Evolutionary conservation across 2,797 vertebrate species (phyloP).

Genomic region (Helarctos malayanus): DNA sequence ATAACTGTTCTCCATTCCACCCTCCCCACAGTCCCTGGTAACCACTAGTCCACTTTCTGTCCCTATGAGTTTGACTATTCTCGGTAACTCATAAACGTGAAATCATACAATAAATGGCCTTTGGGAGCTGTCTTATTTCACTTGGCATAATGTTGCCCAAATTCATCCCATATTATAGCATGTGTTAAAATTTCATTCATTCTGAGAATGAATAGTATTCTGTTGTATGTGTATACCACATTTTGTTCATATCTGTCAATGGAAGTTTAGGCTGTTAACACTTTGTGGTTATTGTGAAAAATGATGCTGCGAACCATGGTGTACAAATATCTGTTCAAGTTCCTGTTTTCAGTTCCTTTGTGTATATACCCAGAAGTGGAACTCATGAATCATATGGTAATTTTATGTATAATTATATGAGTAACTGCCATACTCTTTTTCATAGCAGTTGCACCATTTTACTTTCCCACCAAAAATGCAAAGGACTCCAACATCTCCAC

Average conservation of each 20-base stretch:
- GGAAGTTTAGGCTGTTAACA: not conserved
- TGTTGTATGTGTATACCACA: not conserved
- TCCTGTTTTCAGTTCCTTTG: not conserved
- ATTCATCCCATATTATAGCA: not conserved
- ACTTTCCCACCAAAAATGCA: not conserved
- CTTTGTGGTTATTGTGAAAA: not conserved
- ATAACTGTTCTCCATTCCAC: not conserved
- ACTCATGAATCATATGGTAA: not conserved
- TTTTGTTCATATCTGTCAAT: not conserved
- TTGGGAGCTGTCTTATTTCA: not conserved
- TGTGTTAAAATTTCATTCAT: not conserved
- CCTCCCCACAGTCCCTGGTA: rapidly evolving
- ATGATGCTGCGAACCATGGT: not conserved
- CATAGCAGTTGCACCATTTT: not conserved
- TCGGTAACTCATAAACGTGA: not conserved
- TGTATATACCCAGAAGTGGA: not conserved
- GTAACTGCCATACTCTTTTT: not conserved
- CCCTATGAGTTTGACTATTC: not conserved
- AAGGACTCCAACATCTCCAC: not conserved
- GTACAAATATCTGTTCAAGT: not conserved
- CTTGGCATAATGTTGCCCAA: not conserved
- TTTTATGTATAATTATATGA: not conserved
- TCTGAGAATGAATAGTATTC: not conserved
- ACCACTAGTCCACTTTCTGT: not conserved
- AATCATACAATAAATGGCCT: not conserved